These are phyloP conservation scores for Nemopilema nomurai DNA, from an alignment of 30 jellyfish, hydroid and myxozoan genomes.

Conservation along the genomic window DNA sequence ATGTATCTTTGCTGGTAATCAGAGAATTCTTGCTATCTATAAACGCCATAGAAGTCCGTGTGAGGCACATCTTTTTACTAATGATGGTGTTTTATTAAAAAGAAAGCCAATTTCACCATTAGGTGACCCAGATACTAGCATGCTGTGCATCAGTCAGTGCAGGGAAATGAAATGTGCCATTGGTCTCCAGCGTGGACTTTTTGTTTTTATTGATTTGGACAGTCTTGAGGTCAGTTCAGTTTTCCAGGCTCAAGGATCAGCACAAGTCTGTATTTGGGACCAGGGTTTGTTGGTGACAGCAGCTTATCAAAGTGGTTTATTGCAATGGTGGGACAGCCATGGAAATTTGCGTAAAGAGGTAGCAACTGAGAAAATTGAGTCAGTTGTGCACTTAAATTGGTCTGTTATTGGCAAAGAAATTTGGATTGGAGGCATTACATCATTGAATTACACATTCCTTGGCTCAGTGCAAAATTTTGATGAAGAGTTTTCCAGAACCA, in stretches of 20 bases:
- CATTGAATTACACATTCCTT: constrained; percentile 61
- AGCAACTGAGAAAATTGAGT: constrained; percentile 46
- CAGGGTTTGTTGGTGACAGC: constrained; percentile 64
- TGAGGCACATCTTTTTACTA: constrained; percentile 42
- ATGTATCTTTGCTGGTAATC: constrained; percentile 40
- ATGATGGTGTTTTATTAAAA: constrained; percentile 45
- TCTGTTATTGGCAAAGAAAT: constrained; percentile 50
- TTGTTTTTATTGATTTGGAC: constrained; percentile 51
- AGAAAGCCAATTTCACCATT: constrained; percentile 58
- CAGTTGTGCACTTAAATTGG: constrained; percentile 76
- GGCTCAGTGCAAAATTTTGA: background rate
- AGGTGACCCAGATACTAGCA: constrained; percentile 66
- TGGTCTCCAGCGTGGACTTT: constrained; percentile 85
- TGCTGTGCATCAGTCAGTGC: constrained; percentile 82
- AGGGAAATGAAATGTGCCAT: constrained; percentile 65
- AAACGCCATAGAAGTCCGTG: constrained; percentile 22
- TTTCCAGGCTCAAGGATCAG: constrained; percentile 92
- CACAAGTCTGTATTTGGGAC: constrained; percentile 96
- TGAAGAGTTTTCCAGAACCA: background rate
- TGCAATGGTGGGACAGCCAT: constrained; percentile 72
- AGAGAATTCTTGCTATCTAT: constrained; percentile 46
- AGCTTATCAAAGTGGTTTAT: constrained; percentile 72
- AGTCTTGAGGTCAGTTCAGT: constrained; percentile 46
- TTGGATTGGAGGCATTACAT: constrained; percentile 91
- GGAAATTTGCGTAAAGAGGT: constrained; percentile 68